phyloP scores from a whole-genome alignment of 1,140 invertebrate species.

The Phthorimaea operculella region DNA sequence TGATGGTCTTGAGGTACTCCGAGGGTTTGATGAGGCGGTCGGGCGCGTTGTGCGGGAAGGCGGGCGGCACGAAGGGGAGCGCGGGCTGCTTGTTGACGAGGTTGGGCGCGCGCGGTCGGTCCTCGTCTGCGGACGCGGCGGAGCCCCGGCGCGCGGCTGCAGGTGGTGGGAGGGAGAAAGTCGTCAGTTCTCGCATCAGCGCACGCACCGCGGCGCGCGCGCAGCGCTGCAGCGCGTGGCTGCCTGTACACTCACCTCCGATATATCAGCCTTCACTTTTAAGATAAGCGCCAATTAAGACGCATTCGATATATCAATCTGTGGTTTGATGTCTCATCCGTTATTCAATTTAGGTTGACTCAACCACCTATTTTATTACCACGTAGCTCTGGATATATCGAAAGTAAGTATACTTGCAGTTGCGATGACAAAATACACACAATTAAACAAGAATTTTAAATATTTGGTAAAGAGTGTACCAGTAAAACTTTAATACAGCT shows the following conservation, averaged over 20 bases:
- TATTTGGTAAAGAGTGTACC: no score
- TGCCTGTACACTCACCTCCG: constrained; percentile 16
- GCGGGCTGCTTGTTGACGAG: constrained; percentile 85
- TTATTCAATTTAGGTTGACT: no score
- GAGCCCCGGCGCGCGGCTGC: constrained; percentile 54
- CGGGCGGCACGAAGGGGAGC: constrained; percentile 88
- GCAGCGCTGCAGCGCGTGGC: constrained; percentile 19
- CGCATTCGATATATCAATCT: no score
- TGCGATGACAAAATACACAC: no score
- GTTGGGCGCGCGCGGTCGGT: constrained; percentile 69
- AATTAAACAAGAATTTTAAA: no score
- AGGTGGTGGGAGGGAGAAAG: constrained; percentile 54
- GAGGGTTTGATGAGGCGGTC: constrained; percentile 90
- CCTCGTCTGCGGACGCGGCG: constrained; percentile 54
- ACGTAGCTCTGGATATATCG: no score
- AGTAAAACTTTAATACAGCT: no score
- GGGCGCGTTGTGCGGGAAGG: constrained; percentile 78
- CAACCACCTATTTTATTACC: no score
- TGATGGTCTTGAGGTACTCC: constrained; percentile 87
- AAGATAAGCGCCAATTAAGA: neutral
- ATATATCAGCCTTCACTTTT: neutral
- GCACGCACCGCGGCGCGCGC: constrained; percentile 28
- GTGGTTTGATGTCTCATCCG: no score
- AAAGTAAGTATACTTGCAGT: no score
- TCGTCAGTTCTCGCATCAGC: constrained; percentile 9